Conservation (phyloP, 64 coral and sea anemone species). For the Montipora cactus region DNA sequence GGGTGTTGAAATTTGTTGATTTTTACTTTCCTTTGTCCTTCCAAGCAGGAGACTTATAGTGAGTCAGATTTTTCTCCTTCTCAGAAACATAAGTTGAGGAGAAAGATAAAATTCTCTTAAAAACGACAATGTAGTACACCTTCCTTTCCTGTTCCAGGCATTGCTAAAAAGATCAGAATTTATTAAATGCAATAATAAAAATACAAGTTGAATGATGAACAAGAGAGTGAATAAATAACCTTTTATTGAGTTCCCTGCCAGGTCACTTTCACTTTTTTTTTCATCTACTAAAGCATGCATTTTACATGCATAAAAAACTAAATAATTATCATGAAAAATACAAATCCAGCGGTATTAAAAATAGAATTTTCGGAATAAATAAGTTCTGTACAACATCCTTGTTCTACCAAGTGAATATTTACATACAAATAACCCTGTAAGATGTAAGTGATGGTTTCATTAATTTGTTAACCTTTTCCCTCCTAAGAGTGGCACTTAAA, state of each 20-base stretch:
- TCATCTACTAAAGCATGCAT: not conserved
- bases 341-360: not conserved
- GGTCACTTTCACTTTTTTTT: not conserved
- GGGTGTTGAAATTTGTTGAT: too few relatives aligned
- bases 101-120: too few relatives aligned
- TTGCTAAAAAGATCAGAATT: not conserved
- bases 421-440: not conserved
- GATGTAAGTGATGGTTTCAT: too few relatives aligned
- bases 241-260: not conserved
- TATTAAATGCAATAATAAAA: not conserved
- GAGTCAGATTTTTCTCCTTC: too few relatives aligned
- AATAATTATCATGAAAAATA: not conserved
- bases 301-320: not conserved
- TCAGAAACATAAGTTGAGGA: too few relatives aligned
- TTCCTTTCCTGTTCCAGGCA: not conserved
- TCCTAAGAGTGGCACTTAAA: too few relatives aligned
- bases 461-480: too few relatives aligned
- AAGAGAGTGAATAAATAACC: not conserved
- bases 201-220: not conserved
- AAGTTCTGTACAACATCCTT: not conserved
- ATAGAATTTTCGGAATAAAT: constrained; percentile 31
- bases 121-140: too few relatives aligned
- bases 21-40: too few relatives aligned
- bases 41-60: too few relatives aligned
- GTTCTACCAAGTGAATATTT: not conserved